phyloP scores from a whole-genome alignment of 2,888 invertebrate species.

The Cryptus viduatorius region DNA sequence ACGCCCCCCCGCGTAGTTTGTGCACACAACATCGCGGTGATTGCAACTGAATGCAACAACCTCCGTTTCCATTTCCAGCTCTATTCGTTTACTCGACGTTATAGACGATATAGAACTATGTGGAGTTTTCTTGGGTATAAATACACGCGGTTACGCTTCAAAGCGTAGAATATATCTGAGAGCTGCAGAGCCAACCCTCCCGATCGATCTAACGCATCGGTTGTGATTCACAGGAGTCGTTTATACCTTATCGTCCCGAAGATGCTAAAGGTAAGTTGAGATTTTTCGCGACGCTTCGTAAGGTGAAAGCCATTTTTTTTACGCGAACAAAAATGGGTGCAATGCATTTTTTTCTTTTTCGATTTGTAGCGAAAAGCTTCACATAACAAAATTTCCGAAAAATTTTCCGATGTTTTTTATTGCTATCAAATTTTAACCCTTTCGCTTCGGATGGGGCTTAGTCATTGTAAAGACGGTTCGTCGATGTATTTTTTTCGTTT shows the following conservation, averaged over 20 bases:
- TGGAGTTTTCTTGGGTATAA: constrained; percentile 67
- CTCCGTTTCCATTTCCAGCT: constrained; percentile 62
- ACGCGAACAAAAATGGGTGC: not conserved
- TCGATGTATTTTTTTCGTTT: no score
- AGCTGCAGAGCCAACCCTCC: constrained; percentile 50
- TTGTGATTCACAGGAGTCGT: not conserved
- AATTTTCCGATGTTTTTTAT: not conserved
- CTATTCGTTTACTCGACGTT: constrained; percentile 51
- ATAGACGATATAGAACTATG: constrained; percentile 31
- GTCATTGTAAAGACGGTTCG: no score
- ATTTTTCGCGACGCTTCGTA: not conserved
- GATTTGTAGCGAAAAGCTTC: not conserved
- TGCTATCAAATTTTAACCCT: no score
- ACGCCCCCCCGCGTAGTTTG: constrained; percentile 45
- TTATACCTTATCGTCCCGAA: constrained; percentile 15
- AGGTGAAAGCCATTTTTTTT: not conserved
- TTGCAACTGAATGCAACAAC: constrained; percentile 65
- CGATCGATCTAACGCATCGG: constrained; percentile 43
- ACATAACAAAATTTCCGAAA: not conserved
- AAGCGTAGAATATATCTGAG: constrained; percentile 60
- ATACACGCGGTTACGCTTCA: constrained; percentile 65
- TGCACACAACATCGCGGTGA: constrained; percentile 39
- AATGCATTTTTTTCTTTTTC: not conserved
- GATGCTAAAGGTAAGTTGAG: constrained; percentile 64
- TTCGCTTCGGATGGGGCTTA: no score